These are phyloP conservation scores for Choloepus hoffmanni DNA, from an alignment of 2,113 vertebrate species.

Conservation along the genomic window DNA sequence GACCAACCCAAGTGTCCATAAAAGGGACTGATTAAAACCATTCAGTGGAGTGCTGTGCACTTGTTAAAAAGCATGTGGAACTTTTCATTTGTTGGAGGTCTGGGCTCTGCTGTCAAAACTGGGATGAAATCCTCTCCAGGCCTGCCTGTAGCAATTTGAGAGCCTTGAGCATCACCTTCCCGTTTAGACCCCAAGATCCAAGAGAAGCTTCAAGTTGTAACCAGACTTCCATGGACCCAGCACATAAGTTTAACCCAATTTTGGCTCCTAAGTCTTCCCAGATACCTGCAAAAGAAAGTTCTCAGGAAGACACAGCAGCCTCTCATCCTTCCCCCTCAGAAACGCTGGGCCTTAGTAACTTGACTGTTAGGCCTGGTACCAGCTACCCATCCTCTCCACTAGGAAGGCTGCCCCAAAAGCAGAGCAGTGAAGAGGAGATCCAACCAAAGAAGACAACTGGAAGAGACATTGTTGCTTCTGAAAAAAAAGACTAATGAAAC, in stretches of 20 bases:
- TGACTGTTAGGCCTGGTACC: not conserved
- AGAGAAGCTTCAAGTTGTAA: not conserved
- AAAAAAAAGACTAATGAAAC: not conserved
- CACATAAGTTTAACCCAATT: not conserved
- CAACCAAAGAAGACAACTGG: not conserved
- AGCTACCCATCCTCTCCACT: not conserved
- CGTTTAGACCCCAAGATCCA: not conserved
- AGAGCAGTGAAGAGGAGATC: not conserved
- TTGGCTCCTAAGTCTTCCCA: not conserved
- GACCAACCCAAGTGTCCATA: not conserved
- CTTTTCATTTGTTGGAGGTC: not conserved
- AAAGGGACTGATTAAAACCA: not conserved
- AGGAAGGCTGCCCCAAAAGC: not conserved
- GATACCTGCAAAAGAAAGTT: not conserved
- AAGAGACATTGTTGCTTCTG: not conserved
- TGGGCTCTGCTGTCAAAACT: not conserved
- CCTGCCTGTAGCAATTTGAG: not conserved
- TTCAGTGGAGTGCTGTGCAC: not conserved
- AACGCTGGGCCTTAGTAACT: not conserved
- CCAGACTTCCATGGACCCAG: not conserved
- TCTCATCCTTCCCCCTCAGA: not conserved
- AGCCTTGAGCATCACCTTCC: not conserved
- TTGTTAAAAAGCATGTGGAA: not conserved
- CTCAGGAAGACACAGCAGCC: not conserved
- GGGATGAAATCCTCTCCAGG: not conserved